Percentiles rank a stretch among this genome's conserved stretches.
Evolutionary conservation across 2,113 vertebrate genomes (phyloP).

Genomic region (Xenus cinereus): DNA sequence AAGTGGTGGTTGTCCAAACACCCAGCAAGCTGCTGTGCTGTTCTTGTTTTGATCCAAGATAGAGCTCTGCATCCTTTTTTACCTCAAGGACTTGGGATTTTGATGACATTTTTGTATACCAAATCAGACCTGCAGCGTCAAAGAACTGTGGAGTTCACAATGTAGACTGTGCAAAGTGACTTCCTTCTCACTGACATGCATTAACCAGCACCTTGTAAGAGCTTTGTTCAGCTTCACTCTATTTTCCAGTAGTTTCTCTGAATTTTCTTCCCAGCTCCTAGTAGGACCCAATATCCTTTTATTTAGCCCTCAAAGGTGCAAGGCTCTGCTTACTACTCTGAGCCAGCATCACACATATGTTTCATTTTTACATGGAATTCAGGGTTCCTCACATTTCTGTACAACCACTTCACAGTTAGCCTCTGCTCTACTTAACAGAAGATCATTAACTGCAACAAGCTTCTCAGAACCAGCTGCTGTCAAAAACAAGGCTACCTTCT

Average conservation of each 20-base stretch:
- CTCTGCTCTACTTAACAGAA: neutral
- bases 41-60: neutral
- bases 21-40: neutral
- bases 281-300: neutral
- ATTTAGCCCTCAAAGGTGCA: neutral
- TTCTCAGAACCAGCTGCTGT: neutral
- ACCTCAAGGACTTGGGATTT: too few relatives aligned
- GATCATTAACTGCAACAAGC: neutral
- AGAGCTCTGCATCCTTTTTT: neutral
- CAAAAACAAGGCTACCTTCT: neutral
- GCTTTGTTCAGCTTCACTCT: neutral
- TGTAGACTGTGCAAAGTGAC: neutral
- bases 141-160: neutral
- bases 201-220: neutral
- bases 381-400: neutral
- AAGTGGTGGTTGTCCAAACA: neutral
- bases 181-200: neutral
- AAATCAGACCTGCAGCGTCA: neutral
- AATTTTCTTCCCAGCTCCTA: neutral
- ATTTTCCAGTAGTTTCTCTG: neutral
- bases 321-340: neutral
- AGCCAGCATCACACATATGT: neutral
- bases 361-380: slow-evolving; percentile 9
- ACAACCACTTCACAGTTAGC: neutral
- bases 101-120: neutral